These are phyloP conservation scores for Sitodiplosis mosellana DNA, from an alignment of 1,140 invertebrate species.

Conservation along the genomic window DNA sequence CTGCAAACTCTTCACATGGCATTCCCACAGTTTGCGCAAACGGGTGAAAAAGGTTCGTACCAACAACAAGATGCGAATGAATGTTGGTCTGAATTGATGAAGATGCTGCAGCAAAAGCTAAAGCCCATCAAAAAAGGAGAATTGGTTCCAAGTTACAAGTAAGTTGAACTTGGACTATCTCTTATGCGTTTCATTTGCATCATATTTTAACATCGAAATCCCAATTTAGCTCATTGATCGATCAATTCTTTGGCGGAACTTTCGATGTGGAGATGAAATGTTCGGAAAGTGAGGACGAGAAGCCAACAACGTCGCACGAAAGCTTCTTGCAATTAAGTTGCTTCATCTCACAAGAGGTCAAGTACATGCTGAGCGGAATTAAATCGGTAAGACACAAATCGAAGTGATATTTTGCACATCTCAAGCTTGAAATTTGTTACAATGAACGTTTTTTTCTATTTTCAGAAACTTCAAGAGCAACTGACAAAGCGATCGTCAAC, in stretches of 20 bases:
- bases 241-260: slow-evolving; percentile 85
- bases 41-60: slow-evolving; percentile 60
- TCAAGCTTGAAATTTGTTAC: too few relatives aligned
- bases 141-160: slow-evolving; percentile 11
- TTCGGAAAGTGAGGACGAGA: slow-evolving; percentile 69
- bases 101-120: slow-evolving; percentile 80
- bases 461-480: slow-evolving; percentile 80
- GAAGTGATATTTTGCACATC: too few relatives aligned
- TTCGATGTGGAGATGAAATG: slow-evolving; percentile 80
- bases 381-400: slow-evolving; percentile 50
- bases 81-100: slow-evolving; percentile 89
- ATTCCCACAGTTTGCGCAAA: slow-evolving; percentile 88
- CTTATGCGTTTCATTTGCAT: background rate
- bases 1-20: slow-evolving; percentile 67
- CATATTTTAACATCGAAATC: too few relatives aligned
- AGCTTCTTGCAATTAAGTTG: slow-evolving; percentile 91
- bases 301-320: slow-evolving; percentile 47
- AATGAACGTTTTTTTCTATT: slow-evolving; percentile 18
- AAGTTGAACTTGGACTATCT: background rate
- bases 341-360: slow-evolving; percentile 96
- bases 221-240: slow-evolving; percentile 53
- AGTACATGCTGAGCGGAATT: slow-evolving; percentile 89
- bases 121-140: slow-evolving; percentile 29
- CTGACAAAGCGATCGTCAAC: slow-evolving; percentile 82
- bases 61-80: slow-evolving; percentile 77